A percentile compares a stretch with the other conserved stretches of the same genome.
Evolutionary conservation across 2,113 vertebrate species (phyloP).

Genomic region (Calypte anna): DNA sequence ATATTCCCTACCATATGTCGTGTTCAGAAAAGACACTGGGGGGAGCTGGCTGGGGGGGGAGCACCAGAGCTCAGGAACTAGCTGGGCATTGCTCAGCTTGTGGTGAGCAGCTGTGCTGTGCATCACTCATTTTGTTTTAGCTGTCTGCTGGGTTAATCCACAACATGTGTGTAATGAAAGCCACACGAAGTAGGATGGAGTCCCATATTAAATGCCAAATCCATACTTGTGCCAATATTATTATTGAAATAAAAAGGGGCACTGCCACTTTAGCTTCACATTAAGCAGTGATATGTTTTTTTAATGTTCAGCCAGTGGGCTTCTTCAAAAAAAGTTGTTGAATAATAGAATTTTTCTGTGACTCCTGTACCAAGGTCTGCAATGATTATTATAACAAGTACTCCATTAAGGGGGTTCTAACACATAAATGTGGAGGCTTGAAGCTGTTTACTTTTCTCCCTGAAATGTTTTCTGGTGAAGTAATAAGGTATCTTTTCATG

Average conservation of each 20-base stretch:
- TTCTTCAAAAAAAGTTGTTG: neutral
- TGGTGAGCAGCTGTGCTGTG: no score
- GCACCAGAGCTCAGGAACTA: no score
- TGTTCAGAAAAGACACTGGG: no score
- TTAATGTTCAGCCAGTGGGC: neutral
- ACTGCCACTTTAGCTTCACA: neutral
- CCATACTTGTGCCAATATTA: neutral
- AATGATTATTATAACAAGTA: neutral
- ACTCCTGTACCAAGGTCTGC: neutral
- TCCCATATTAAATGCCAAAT: neutral
- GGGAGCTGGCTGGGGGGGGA: no score
- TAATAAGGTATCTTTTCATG: neutral
- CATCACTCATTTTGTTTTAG: no score
- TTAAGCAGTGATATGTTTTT: neutral
- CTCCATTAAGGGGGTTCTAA: neutral
- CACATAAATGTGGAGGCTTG: neutral
- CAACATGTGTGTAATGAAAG: neutral
- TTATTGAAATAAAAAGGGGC: neutral
- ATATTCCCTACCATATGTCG: no score
- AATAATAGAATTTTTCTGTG: neutral
- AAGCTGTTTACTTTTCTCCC: neutral
- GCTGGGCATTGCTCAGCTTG: no score
- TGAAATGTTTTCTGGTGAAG: neutral
- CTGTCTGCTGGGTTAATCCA: no score
- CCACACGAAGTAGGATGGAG: neutral